Conservation (phyloP, 2,113 vertebrate genomes). For the Noctilio leporinus region DNA sequence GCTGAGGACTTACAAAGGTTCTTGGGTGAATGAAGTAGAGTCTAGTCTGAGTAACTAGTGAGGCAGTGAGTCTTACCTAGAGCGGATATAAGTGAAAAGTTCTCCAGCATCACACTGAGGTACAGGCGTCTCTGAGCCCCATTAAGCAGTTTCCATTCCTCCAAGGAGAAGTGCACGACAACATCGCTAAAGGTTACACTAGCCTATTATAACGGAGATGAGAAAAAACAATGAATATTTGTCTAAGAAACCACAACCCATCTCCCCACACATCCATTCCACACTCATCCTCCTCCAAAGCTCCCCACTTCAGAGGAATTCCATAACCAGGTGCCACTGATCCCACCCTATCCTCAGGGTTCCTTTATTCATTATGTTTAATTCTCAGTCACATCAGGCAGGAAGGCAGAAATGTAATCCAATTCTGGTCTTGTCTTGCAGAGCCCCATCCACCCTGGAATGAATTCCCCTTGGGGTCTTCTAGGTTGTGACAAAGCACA, state of each 20-base stretch:
- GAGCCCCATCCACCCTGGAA: background rate
- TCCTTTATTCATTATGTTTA: no score
- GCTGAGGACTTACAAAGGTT: no score
- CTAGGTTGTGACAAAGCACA: background rate
- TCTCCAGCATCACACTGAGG: conserved; percentile 28
- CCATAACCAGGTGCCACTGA: no score
- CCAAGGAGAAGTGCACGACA: no score
- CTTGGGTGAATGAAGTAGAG: no score
- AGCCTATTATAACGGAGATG: background rate
- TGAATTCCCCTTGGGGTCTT: background rate
- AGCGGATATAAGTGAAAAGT: background rate
- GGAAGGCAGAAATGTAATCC: background rate
- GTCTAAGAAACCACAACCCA: background rate
- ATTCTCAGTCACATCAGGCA: no score
- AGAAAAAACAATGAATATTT: background rate
- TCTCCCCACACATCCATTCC: background rate
- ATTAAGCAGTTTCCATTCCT: background rate
- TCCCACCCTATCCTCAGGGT: no score
- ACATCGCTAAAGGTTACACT: background rate
- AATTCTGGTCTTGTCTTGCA: background rate
- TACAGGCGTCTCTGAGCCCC: background rate
- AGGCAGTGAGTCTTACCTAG: background rate
- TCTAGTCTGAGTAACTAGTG: background rate
- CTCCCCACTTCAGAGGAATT: background rate
- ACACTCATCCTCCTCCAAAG: background rate